A percentile compares a stretch with the other conserved stretches of the same genome.
These are phyloP conservation scores for Hyla sarda DNA, from an alignment of 2,113 vertebrate genomes.

Conservation along the genomic window DNA sequence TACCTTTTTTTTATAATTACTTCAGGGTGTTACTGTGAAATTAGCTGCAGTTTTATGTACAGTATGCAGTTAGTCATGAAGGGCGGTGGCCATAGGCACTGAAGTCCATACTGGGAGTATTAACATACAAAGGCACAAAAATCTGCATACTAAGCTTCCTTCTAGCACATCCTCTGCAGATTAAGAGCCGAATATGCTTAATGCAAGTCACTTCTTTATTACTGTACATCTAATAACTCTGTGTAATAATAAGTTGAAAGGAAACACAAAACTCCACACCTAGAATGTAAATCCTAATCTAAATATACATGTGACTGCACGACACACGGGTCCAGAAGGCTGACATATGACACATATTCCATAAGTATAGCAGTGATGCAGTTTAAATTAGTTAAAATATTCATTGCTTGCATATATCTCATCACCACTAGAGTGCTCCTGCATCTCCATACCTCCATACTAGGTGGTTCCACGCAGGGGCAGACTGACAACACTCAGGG, in stretches of 20 bases:
- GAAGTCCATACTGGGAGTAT: neutral
- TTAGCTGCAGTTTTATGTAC: neutral
- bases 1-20: neutral
- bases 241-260: neutral
- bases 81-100: neutral
- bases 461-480: too few species aligned
- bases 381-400: too few species aligned
- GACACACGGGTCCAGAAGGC: too few species aligned
- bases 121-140: neutral
- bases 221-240: neutral
- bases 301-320: too few species aligned
- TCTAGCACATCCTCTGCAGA: neutral
- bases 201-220: neutral
- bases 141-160: neutral
- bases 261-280: neutral
- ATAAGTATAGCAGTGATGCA: too few species aligned
- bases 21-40: slow-evolving; percentile 13
- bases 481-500: too few species aligned
- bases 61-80: neutral
- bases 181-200: neutral
- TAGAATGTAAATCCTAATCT: neutral
- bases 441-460: too few species aligned
- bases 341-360: too few species aligned
- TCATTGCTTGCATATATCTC: too few species aligned
- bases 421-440: too few species aligned